Base-by-base conservation (phyloP, 2,113 vertebrate genomes). In the Pollachius pollachius region DNA sequence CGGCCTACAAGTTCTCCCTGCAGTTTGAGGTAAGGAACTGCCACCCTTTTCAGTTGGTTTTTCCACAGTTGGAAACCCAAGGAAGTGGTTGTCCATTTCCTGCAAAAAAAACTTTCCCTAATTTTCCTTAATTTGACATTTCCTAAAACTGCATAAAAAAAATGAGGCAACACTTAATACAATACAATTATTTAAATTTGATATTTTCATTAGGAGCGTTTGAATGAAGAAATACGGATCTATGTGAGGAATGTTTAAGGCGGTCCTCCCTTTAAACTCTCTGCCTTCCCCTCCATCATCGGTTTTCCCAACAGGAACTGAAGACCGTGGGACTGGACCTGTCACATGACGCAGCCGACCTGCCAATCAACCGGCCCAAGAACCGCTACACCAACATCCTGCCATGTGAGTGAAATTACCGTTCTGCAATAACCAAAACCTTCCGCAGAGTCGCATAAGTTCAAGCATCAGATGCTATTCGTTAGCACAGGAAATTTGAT, bases 301-400 rank as follows among this genome's bases (percentile, higher is more conserved):
- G 4, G 4, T 34, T 34, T 11, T 61, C 68, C 72, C 3, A 23
- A 23, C 81, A 99, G 97, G 97, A 99, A 72, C 82, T 99, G 61
- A 98, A 98, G 79, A 91, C 94, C 65, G 94, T 99, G 9, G 97
- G 97, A 2, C 84, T 97, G 75, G 96, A 99, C 81, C 94, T 97
- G 1, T 90, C 94, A n/a, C 97, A 99, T 66, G 96, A 96, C 75
- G 95, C 96, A 1, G 97, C 97, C 13, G 97, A 99, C 75, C 94
- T 98, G 37, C 95, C 95, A 0, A 87, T 96, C 84, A 99, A 99
- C 83, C 89, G 95, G 74, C 93, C 95, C 23, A 99, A 99, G 91
- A 99, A 99, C 77, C 93, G 97, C 74, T 99, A 99, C 88, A 99
- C 97, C 62, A 99, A 99, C 73, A 99, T 99, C 85, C 91, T 99